phyloP scores from a whole-genome alignment of 1,140 invertebrate genomes.

The Oreohelix idahoensis region DNA sequence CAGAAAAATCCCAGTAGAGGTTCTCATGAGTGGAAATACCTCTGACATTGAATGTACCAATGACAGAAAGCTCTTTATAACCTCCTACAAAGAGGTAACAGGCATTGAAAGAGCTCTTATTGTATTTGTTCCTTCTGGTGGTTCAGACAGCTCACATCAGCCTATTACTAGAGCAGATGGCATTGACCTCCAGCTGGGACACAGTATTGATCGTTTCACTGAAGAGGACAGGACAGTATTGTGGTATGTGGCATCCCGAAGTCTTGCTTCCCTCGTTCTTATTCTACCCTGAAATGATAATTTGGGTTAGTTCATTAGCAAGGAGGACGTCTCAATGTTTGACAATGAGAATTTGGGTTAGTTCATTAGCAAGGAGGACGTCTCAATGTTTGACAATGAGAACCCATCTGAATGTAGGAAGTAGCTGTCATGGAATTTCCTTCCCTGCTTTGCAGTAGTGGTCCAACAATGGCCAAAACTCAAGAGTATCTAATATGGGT shows the following conservation, averaged over 20 bases:
- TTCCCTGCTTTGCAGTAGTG: no score
- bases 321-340: no score
- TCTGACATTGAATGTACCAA: conserved; percentile 21
- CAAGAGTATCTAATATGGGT: no score
- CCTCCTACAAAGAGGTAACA: conserved; percentile 28
- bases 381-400: no score
- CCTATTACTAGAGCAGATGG: background rate
- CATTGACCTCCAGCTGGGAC: conserved; percentile 33
- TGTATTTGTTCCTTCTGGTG: conserved; percentile 38
- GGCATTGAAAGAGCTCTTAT: conserved; percentile 42
- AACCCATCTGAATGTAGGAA: no score
- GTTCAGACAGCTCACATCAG: background rate
- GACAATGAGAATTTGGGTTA: no score
- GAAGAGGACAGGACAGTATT: conserved; percentile 29
- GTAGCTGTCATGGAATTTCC: no score
- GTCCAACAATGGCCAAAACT: no score
- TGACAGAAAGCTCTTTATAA: conserved; percentile 24
- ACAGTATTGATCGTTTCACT: conserved; percentile 17
- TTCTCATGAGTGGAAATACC: conserved; percentile 7
- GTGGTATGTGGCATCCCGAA: conserved; percentile 44
- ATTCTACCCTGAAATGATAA: conserved; percentile 33
- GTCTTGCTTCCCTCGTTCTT: conserved; percentile 37
- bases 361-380: no score
- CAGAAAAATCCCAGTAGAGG: conserved; percentile 12
- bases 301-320: no score